These are phyloP conservation scores for Thalpophila matura DNA, from an alignment of 2,888 invertebrate genomes.

Conservation along the genomic window DNA sequence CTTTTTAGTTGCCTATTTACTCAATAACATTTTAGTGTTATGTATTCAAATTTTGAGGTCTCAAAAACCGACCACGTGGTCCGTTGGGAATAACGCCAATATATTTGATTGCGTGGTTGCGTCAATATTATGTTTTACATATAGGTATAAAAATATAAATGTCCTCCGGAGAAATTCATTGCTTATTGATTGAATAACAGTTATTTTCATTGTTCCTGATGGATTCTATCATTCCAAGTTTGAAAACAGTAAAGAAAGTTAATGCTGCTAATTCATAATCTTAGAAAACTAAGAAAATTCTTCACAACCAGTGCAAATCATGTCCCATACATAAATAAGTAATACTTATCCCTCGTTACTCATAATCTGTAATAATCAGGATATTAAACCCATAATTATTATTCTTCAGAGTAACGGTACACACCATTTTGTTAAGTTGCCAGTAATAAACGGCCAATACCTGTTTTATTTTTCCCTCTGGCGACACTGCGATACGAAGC, in stretches of 20 bases:
- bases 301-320: neutral
- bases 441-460: conserved; percentile 24
- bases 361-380: conserved; percentile 23
- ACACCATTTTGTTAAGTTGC: conserved; percentile 30
- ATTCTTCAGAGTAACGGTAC: conserved; percentile 23
- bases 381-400: conserved; percentile 22
- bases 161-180: too few species aligned
- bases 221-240: neutral
- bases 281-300: neutral
- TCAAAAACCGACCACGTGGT: too few species aligned
- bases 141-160: too few species aligned
- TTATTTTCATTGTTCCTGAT: too few species aligned
- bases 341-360: conserved; percentile 11
- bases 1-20: too few species aligned
- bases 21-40: too few species aligned
- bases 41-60: too few species aligned
- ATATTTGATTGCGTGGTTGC: too few species aligned
- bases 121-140: too few species aligned
- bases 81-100: too few species aligned
- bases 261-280: neutral
- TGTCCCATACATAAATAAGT: neutral
- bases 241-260: too few species aligned
- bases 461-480: conserved; percentile 43
- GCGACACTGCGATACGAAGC: conserved; percentile 21
- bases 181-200: too few species aligned